Percentiles rank a stretch among this genome's conserved stretches.
phyloP scores from a whole-genome alignment of 2,888 invertebrate genomes.

The Drosophila dives region DNA sequence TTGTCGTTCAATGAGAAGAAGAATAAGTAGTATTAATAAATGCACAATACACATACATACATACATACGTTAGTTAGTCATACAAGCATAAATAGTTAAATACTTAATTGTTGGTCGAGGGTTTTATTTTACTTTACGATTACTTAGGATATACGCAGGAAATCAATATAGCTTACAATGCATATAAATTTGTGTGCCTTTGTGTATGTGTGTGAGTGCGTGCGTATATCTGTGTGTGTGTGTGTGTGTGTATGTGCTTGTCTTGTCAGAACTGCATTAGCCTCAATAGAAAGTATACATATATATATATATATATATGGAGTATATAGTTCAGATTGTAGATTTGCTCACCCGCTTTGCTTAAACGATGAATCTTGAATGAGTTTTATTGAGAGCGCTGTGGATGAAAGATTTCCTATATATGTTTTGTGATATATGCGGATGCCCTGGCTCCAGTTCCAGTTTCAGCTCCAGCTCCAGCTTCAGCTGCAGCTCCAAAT shows the following conservation, averaged over 20 bases:
- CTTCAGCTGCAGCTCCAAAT: conserved; percentile 10
- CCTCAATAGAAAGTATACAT: neutral
- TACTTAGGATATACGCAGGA: conserved; percentile 73
- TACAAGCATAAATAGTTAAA: conserved; percentile 38
- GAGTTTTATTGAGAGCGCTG: conserved; percentile 69
- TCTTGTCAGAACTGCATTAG: conserved; percentile 37
- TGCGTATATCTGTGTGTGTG: conserved; percentile 11
- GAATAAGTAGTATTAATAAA: conserved; percentile 11
- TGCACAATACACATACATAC: conserved; percentile 36
- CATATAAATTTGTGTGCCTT: conserved; percentile 42
- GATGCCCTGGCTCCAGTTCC: conserved; percentile 6
- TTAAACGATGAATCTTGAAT: conserved; percentile 84
- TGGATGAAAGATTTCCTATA: conserved; percentile 46
- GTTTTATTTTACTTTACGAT: conserved; percentile 21
- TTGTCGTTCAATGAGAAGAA: neutral
- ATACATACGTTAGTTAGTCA: conserved; percentile 27
- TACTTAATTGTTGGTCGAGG: conserved; percentile 25
- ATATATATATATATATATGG: neutral
- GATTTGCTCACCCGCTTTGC: conserved; percentile 79
- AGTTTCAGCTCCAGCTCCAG: conserved; percentile 18
- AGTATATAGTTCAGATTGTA: neutral
- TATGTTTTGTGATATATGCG: conserved; percentile 16
- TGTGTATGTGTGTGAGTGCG: conserved; percentile 16
- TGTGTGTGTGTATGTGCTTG: conserved; percentile 19
- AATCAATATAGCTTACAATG: conserved; percentile 67